Percentiles rank a stretch among this genome's conserved stretches.
Conservation (phyloP, 2,113 vertebrate genomes). For the Larimichthys crocea region DNA sequence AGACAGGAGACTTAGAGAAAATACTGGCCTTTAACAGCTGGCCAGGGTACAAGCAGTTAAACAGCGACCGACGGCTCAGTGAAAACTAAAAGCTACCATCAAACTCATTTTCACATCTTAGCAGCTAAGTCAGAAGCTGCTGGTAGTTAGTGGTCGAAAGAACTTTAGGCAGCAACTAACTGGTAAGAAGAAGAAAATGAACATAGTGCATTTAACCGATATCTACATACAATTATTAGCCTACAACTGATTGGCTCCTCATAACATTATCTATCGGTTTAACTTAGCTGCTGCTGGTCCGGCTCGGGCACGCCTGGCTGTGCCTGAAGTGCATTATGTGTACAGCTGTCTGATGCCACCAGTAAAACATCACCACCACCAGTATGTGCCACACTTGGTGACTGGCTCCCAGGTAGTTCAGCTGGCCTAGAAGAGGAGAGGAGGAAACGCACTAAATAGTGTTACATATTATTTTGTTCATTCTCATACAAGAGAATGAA, state of each 20-base stretch:
- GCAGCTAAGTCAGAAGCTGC: background rate
- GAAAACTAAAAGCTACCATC: background rate
- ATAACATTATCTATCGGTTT: background rate
- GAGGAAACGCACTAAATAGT: background rate
- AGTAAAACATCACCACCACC: slow-evolving; percentile 98
- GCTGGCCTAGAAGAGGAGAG: slow-evolving; percentile 85
- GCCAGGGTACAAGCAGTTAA: background rate
- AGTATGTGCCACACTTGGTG: slow-evolving; percentile 99
- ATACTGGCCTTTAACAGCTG: slow-evolving; percentile 17
- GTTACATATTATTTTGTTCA: background rate
- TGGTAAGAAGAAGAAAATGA: background rate
- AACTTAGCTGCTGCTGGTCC: slow-evolving; percentile 58
- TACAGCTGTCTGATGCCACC: slow-evolving; percentile 97
- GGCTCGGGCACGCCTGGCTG: slow-evolving; percentile 87
- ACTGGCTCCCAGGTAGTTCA: slow-evolving; percentile 98
- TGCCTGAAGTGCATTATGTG: slow-evolving; percentile 95
- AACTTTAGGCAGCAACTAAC: slow-evolving; percentile 1
- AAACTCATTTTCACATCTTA: background rate
- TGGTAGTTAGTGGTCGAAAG: slow-evolving; percentile 18
- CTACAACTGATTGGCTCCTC: background rate
- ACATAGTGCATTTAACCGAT: background rate
- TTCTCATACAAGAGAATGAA: background rate
- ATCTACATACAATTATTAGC: background rate
- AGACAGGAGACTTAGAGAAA: background rate
- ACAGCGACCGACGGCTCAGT: background rate